phyloP scores from a whole-genome alignment of 2,797 vertebrate species.

The Acrossocheilus wenchowensis region DNA sequence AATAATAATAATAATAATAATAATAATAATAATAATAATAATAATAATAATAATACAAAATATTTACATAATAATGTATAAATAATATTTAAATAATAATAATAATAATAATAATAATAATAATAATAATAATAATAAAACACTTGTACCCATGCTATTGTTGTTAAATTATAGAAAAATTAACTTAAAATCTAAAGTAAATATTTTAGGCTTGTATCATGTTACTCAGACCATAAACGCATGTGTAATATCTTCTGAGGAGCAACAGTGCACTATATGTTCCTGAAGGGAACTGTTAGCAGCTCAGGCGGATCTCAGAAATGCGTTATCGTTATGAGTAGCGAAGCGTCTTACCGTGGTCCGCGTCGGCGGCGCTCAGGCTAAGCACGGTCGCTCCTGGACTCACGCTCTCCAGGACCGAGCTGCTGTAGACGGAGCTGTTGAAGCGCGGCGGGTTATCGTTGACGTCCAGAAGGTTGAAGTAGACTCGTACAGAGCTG shows the following conservation, averaged over 20 bases:
- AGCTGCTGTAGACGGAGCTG: constrained; percentile 82
- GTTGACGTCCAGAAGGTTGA: constrained; percentile 93
- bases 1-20: too few species aligned
- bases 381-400: constrained; percentile 83
- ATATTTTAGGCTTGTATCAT: background rate
- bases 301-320: too few species aligned
- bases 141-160: too few species aligned
- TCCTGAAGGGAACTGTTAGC: background rate
- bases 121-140: too few species aligned
- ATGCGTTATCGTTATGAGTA: background rate
- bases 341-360: constrained; percentile 82
- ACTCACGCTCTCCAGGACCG: constrained; percentile 86
- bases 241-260: background rate
- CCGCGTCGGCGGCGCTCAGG: constrained; percentile 85
- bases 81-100: too few species aligned
- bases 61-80: too few species aligned
- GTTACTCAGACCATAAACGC: background rate
- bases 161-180: background rate
- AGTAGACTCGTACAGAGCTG: constrained; percentile 88
- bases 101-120: too few species aligned
- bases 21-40: too few species aligned
- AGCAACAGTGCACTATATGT: background rate
- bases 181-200: background rate
- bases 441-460: constrained; percentile 90
- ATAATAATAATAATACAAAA: too few species aligned